phyloP scores from a whole-genome alignment of 2,888 invertebrate genomes.

The Hirtodrosophila histrioides region DNA sequence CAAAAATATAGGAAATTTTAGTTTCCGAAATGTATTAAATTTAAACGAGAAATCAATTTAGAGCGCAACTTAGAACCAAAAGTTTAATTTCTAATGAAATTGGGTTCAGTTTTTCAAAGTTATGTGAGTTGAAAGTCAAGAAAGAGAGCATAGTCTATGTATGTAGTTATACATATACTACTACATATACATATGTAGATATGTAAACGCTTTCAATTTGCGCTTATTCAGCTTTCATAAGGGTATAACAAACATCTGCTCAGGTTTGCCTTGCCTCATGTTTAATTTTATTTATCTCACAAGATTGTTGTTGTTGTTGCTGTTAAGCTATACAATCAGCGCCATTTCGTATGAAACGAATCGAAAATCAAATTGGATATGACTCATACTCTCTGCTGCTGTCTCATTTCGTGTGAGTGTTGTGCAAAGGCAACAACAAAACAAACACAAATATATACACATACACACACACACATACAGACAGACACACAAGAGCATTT shows the following conservation, averaged over 20 bases:
- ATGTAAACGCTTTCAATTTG: constrained; percentile 1
- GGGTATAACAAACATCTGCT: constrained; percentile 42
- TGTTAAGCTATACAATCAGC: constrained; percentile 66
- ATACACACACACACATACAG: constrained; percentile 7
- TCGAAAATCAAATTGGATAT: constrained; percentile 69
- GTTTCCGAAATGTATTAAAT: no score
- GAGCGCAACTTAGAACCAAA: no score
- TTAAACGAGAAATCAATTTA: no score
- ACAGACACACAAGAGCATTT: constrained; percentile 7
- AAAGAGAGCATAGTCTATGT: no score
- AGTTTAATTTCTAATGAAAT: no score
- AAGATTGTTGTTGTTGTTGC: constrained; percentile 27
- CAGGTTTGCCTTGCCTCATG: constrained; percentile 37
- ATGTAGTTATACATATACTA: no score
- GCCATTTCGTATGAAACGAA: constrained; percentile 72
- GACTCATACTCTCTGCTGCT: constrained; percentile 63
- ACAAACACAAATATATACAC: constrained; percentile 35
- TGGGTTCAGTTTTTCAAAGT: no score
- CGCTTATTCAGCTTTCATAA: constrained; percentile 22
- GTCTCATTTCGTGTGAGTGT: constrained; percentile 25
- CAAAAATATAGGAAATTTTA: no score
- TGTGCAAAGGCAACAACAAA: constrained; percentile 37
- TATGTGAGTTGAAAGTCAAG: no score
- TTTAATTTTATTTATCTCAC: constrained; percentile 59
- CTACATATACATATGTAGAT: no score